These are phyloP conservation scores for Dermatemys mawii DNA, from an alignment of 2,113 vertebrate genomes.

Conservation along the genomic window DNA sequence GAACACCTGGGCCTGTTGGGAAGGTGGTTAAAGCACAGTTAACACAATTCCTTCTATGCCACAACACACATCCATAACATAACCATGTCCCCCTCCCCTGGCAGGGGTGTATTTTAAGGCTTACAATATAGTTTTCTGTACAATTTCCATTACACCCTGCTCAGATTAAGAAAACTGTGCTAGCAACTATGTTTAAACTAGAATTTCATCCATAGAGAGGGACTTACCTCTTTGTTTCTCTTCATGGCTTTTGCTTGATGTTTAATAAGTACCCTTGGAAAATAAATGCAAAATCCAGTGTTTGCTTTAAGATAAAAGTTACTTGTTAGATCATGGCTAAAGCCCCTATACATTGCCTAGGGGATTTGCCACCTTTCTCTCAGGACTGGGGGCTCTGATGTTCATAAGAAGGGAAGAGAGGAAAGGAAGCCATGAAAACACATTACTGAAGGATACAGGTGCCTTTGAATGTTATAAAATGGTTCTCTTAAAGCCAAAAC, in stretches of 20 bases:
- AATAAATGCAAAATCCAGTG: background rate
- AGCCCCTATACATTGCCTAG: background rate
- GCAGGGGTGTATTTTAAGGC: background rate
- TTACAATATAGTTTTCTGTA: background rate
- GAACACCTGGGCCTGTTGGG: background rate
- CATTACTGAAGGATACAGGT: background rate
- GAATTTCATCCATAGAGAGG: background rate
- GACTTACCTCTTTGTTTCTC: background rate
- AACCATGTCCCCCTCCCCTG: background rate
- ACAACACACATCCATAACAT: background rate
- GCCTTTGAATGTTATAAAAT: slow-evolving; percentile 16
- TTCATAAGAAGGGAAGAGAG: background rate
- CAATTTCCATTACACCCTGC: background rate
- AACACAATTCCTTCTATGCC: background rate
- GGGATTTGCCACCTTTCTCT: background rate
- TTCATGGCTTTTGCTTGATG: background rate
- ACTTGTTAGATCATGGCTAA: background rate
- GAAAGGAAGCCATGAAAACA: background rate
- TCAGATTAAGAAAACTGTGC: background rate
- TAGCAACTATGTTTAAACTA: background rate
- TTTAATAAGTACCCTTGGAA: background rate
- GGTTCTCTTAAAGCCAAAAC: slow-evolving; percentile 21
- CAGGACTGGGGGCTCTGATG: background rate
- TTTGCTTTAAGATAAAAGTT: background rate
- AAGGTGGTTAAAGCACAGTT: background rate